Evolutionary conservation across 2,888 invertebrate genomes (phyloP).

Genomic region (Callyntrura guangdongensis): DNA sequence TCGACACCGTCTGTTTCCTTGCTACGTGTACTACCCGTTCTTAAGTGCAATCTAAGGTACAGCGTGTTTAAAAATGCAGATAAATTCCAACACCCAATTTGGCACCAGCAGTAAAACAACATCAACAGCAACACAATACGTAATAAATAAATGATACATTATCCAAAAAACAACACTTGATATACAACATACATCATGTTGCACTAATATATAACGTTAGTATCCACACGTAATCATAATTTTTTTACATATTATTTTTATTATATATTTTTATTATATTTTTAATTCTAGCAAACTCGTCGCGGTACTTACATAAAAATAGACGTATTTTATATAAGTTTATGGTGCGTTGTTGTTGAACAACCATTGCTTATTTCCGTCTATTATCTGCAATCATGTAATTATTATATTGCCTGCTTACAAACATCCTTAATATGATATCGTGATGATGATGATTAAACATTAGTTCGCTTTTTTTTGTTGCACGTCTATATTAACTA

Average conservation of each 20-base stretch:
- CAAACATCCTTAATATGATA: conserved; percentile 29
- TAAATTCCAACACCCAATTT: conserved; percentile 78
- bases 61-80: conserved; percentile 59
- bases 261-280: no score
- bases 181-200: no score
- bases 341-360: conserved; percentile 15
- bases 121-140: neutral
- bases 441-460: conserved; percentile 1
- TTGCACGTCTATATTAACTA: no score
- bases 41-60: conserved; percentile 26
- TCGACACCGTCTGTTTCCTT: conserved; percentile 32
- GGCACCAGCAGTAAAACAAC: conserved; percentile 66
- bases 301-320: no score
- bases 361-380: conserved; percentile 58
- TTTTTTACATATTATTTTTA: conserved; percentile 51
- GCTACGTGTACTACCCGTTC: neutral
- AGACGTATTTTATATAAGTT: neutral
- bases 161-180: neutral
- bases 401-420: conserved; percentile 54
- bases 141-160: conserved; percentile 3
- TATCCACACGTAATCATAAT: neutral
- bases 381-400: conserved; percentile 46
- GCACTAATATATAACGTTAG: neutral
- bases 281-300: no score
- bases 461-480: neutral